Percentiles rank a stretch among this genome's conserved stretches.
These are phyloP conservation scores for Ceryle rudis DNA, from an alignment of 2,797 vertebrate genomes.

Conservation along the genomic window DNA sequence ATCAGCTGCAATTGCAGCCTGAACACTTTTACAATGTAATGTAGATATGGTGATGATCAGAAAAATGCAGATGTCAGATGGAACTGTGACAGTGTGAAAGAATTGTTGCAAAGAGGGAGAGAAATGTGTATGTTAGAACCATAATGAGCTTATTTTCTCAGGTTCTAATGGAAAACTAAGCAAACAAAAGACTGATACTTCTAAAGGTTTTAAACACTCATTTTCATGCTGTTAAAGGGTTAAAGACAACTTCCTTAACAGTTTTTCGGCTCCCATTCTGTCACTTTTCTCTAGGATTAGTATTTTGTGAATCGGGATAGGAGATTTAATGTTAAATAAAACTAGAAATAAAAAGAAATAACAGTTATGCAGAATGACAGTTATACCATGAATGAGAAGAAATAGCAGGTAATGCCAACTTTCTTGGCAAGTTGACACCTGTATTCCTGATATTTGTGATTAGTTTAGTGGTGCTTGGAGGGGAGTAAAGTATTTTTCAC, in stretches of 20 bases:
- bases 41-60: not conserved
- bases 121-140: not conserved
- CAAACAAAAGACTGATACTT: not conserved
- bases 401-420: not conserved
- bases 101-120: not conserved
- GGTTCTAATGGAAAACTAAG: not conserved
- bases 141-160: not conserved
- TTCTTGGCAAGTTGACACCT: not conserved
- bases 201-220: not conserved
- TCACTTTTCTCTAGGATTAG: not conserved
- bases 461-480: not conserved
- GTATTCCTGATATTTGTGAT: not conserved
- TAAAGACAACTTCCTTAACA: not conserved
- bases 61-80: not conserved
- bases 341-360: not conserved
- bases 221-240: not conserved
- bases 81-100: not conserved
- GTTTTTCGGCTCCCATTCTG: not conserved
- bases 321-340: not conserved
- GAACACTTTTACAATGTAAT: not conserved
- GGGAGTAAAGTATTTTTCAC: not conserved
- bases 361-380: not conserved
- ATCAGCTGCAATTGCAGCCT: not conserved
- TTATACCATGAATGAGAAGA: not conserved
- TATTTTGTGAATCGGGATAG: not conserved